Conservation (phyloP, 2,888 invertebrate species). For the Chloroclysta siterata region DNA sequence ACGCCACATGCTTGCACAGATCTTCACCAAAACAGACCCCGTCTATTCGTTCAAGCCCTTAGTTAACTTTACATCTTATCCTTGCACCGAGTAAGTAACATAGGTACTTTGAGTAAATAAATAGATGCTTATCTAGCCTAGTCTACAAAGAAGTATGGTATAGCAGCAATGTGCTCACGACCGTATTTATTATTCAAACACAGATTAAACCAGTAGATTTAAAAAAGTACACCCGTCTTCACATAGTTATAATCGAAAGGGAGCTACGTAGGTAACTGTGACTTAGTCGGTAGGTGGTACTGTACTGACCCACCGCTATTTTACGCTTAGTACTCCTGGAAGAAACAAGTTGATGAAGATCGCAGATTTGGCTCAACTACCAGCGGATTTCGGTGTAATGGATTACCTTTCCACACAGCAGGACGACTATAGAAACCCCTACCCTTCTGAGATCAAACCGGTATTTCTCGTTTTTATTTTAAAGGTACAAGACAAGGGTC, state of each 20-base stretch:
- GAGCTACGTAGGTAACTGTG: no score
- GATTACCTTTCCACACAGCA: conserved; percentile 80
- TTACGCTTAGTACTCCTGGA: conserved; percentile 63
- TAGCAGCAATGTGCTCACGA: no score
- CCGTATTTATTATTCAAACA: no score
- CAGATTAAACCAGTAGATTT: no score
- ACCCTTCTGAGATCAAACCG: conserved; percentile 73
- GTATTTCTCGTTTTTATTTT: conserved; percentile 52
- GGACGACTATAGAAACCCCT: conserved; percentile 80
- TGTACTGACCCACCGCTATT: no score
- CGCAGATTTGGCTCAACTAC: conserved; percentile 71
- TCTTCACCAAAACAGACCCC: conserved; percentile 71
- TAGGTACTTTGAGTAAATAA: not conserved
- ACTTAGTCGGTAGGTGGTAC: no score
- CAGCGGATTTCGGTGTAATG: conserved; percentile 71
- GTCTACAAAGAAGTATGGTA: no score
- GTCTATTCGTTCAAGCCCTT: conserved; percentile 74
- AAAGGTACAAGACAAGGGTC: not conserved
- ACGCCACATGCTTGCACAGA: conserved; percentile 74
- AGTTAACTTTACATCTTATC: conserved; percentile 79
- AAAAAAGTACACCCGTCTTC: no score
- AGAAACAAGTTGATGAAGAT: conserved; percentile 74
- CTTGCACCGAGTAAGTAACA: conserved; percentile 77
- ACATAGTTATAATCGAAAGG: no score
- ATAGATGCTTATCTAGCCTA: not conserved